Percentiles rank a stretch among this genome's conserved stretches.
Evolutionary conservation across 2,113 vertebrate genomes (phyloP).

Genomic region (Aplodontia rufa): DNA sequence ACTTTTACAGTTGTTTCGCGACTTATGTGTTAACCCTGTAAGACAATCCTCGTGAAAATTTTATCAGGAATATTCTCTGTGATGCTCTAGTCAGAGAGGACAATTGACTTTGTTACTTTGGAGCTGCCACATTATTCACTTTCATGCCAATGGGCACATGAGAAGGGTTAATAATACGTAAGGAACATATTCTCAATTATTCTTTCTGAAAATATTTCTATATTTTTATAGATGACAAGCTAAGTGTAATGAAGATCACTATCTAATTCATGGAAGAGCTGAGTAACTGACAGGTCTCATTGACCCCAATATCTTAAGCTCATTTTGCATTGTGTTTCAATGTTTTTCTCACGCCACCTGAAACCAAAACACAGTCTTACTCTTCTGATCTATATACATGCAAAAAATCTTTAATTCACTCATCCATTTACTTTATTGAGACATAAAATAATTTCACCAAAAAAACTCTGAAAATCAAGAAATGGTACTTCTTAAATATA

Average conservation of each 20-base stretch:
- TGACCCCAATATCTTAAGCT: not conserved
- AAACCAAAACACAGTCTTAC: not conserved
- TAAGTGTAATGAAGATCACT: not conserved
- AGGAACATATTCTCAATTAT: not conserved
- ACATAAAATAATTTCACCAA: not conserved
- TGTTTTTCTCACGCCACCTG: not conserved
- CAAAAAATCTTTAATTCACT: not conserved
- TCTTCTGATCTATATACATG: not conserved
- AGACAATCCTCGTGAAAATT: not conserved
- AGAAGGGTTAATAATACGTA: not conserved
- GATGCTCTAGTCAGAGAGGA: not conserved
- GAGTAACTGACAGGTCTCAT: not conserved
- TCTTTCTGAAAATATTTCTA: not conserved
- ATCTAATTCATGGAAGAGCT: not conserved
- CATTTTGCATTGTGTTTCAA: not conserved
- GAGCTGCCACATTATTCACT: not conserved
- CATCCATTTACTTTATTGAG: not conserved
- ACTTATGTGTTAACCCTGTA: not conserved
- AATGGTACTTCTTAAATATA: not conserved
- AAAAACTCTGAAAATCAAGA: not conserved
- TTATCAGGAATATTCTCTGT: not conserved
- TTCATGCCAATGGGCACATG: not conserved
- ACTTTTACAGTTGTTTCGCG: not conserved
- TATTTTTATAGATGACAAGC: not conserved
- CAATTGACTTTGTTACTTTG: not conserved